phyloP scores from a whole-genome alignment of 2,797 vertebrate species.

The Furcifer pardalis region DNA sequence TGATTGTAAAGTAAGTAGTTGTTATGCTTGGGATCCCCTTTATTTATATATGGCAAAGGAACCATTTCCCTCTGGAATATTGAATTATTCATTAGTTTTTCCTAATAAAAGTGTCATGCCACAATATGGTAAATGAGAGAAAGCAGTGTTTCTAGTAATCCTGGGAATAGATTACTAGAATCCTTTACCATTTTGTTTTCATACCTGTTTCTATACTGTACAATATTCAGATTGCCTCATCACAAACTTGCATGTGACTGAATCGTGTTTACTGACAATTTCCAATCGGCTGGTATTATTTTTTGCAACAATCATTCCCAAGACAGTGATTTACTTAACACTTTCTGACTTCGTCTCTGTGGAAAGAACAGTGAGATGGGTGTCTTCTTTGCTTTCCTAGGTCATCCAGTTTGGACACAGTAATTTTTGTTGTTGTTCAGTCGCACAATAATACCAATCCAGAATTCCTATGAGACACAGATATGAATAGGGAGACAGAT shows the following conservation, averaged over 20 bases:
- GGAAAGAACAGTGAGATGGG: background rate
- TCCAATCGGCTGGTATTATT: background rate
- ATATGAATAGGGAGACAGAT: background rate
- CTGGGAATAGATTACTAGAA: slow-evolving; percentile 29
- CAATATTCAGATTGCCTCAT: slow-evolving; percentile 33
- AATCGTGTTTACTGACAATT: background rate
- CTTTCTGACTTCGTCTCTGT: background rate
- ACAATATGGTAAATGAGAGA: slow-evolving; percentile 17
- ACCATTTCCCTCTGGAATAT: slow-evolving; percentile 4
- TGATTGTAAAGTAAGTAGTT: too few relatives aligned
- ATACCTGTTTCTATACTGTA: slow-evolving; percentile 27
- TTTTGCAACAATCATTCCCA: background rate
- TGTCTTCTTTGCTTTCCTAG: background rate
- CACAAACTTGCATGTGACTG: background rate
- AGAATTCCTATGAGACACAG: slow-evolving; percentile 1
- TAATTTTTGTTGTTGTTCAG: too few relatives aligned
- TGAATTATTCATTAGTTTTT: slow-evolving; percentile 26
- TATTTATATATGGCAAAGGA: slow-evolving; percentile 16
- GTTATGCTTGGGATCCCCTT: background rate
- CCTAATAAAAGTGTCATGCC: slow-evolving; percentile 24
- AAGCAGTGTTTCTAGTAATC: slow-evolving; percentile 31
- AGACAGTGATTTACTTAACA: accelerated
- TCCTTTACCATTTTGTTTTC: slow-evolving; percentile 21
- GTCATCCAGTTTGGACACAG: background rate
- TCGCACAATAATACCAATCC: too few relatives aligned